Base-by-base conservation (phyloP, 2,888 invertebrate species). In the Aproaerema taeniolella region DNA sequence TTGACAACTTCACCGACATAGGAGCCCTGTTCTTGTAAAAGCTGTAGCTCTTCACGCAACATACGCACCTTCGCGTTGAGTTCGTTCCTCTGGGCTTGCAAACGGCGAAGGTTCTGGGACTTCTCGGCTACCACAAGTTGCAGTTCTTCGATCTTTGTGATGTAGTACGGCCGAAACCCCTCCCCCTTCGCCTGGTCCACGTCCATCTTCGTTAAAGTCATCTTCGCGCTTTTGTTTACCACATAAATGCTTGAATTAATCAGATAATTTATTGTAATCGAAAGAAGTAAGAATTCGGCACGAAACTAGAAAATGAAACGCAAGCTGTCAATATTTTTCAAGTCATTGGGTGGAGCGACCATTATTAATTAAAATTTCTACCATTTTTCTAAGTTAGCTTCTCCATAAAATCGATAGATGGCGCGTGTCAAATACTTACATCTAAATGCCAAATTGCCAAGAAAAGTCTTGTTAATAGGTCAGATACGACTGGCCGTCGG, bases 1-100 rank as follows among this genome's bases (percentile, higher is more conserved):
- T 99, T 99, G 0, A 99, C 98, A 2, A 99, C 99, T 86, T 99
- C 99, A 7, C 99, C 99, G 2, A 99, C 99, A 83, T 99, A 99
- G 11, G 98, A 98, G 9, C 99, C 99, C 74, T 99, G 99, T 67
- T 99, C 99, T 73, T 95, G 95, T 8, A 99, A 88, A 15, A 99
- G 89, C 82, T 99, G 98, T 1, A 99, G 87, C 71, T 99, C 99
- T 70, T 99, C 99, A 6, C 99, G 92, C 45, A 99, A 78, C 96
- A 98, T 96, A 20, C 99, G 93, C 31, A 99, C 99, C 93, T 99
- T 99, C 6, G 98, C 97, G 85, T 99, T 99, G 1, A 99, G 91
- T 76, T 99, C 99, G 89, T 99, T 99, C 52, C 99, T 90, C 74
- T 99, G 99, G 10, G 99, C 99, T 86, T 99, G 98, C 46, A 99